Evolutionary conservation across 2,113 vertebrate species (phyloP).

Genomic region (Salminus brasiliensis): DNA sequence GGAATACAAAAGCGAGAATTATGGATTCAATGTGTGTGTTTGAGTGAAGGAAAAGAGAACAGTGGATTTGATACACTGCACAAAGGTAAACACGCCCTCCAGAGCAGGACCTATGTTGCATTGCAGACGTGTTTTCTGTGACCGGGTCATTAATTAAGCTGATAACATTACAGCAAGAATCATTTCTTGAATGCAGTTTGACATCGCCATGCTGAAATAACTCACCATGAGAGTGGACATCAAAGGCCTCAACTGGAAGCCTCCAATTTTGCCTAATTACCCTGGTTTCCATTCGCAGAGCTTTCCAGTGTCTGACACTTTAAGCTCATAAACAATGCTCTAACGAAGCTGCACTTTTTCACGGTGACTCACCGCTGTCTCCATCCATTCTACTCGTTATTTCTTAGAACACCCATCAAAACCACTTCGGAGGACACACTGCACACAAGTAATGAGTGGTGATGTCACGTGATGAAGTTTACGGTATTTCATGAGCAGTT

Average conservation of each 20-base stretch:
- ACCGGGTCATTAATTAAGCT: neutral
- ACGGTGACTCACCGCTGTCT: conserved; percentile 7
- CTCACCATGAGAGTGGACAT: conserved; percentile 11
- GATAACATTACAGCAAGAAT: conserved; percentile 18
- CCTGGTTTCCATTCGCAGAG: conserved; percentile 1
- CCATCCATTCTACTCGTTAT: neutral
- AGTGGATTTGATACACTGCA: neutral
- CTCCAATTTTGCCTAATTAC: conserved; percentile 33
- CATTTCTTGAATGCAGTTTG: neutral
- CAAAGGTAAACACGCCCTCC: too few relatives aligned
- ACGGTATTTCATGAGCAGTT: neutral
- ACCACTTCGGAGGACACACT: neutral
- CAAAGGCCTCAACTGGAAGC: conserved; percentile 23
- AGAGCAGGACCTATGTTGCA: neutral
- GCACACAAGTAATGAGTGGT: neutral
- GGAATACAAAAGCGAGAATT: neutral
- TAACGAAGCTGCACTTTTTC: neutral
- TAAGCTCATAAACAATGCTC: conserved; percentile 41
- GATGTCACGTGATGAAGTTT: neutral
- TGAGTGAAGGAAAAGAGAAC: neutral
- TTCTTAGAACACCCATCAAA: neutral
- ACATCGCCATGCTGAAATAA: conserved; percentile 15
- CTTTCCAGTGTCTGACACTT: conserved; percentile 18
- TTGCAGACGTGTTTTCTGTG: neutral
- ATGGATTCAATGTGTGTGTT: neutral